phyloP scores from a whole-genome alignment of 1,140 invertebrate species.

The Harpegnathos saltator region DNA sequence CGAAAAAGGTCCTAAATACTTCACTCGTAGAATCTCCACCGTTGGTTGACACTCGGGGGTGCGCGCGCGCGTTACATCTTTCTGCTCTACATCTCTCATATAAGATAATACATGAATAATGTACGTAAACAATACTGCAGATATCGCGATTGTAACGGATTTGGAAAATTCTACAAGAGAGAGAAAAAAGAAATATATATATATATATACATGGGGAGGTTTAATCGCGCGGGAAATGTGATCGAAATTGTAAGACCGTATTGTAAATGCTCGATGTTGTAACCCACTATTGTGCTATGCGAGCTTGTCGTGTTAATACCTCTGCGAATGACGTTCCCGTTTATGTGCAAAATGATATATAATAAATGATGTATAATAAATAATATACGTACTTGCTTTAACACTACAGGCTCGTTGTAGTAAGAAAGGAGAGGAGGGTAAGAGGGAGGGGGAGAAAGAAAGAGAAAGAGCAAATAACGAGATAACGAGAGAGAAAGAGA shows the following conservation, averaged over 20 bases:
- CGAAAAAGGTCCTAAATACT: slow-evolving; percentile 55
- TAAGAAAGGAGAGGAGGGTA: slow-evolving; percentile 13
- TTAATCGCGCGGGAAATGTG: slow-evolving; percentile 33
- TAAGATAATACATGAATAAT: slow-evolving; percentile 57
- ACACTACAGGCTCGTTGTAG: slow-evolving; percentile 70
- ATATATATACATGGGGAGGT: slow-evolving; percentile 56
- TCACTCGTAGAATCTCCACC: slow-evolving; percentile 42
- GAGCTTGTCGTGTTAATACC: slow-evolving; percentile 71
- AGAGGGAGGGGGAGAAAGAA: slow-evolving; percentile 40
- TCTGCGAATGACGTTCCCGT: slow-evolving; percentile 68
- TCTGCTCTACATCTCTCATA: slow-evolving; percentile 43
- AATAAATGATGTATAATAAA: slow-evolving; percentile 64
- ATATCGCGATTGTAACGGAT: slow-evolving; percentile 48
- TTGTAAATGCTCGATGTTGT: slow-evolving; percentile 69
- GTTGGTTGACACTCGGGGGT: slow-evolving; percentile 15
- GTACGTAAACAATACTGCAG: slow-evolving; percentile 50
- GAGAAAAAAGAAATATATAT: too few species aligned
- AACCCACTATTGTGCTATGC: slow-evolving; percentile 62
- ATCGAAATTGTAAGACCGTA: slow-evolving; percentile 46
- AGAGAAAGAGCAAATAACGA: slow-evolving; percentile 18
- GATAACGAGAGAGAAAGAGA: slow-evolving; percentile 31
- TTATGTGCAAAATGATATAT: slow-evolving; percentile 71
- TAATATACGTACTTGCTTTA: slow-evolving; percentile 72
- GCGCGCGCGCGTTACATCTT: slow-evolving; percentile 20
- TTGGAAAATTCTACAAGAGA: slow-evolving; percentile 61